Evolutionary conservation across 2,113 vertebrate species (phyloP), one percentile per base, ranked within the genome.

Genomic region (Pomatorhinus ruficollis): DNA sequence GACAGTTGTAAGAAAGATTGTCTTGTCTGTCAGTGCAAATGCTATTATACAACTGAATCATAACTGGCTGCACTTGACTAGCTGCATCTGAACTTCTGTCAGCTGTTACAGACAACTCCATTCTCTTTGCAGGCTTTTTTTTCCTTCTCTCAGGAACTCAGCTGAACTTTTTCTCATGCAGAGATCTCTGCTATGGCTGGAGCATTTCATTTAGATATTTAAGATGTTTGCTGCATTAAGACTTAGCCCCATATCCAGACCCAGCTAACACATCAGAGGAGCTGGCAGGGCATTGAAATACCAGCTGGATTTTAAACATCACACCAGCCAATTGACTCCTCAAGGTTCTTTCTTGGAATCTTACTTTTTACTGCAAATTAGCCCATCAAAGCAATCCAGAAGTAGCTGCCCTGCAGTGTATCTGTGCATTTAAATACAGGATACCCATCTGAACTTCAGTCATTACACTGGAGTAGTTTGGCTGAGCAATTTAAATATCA

Each of bases 1-100:
- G 96, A 96, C 90, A 96, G 94, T 95, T 93, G 76, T 97, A 95
- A 94, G 90, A 94, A 96, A 95, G 96, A 96, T 96, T 96, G 96
- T 95, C 96, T 96, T 95, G 95, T 96, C 96, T 96, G 90, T 96
- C 95, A 94, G 96, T 90, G 92, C 92, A 96, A 97, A 92, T 93
- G 96, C 90, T 95, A 60, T 93, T 94, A 81, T 76, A 74, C 83
- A 94, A 90, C 95, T 94, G 93, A 96, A 90, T 96, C 95, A 87
- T 95, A 96, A 93, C 96, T 89, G 91, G 93, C 93, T 96, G 93
- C 96, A 96, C 95, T 96, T 93, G 95, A 92, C 95, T 97, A 35
- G 80, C 92, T 95, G 90, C 78, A 64, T 92, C 92, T 93, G 90
- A 95, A 93, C 93, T 94, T 92, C 90, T 96, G 96, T 95, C 92